These are phyloP conservation scores for Drosophila ironensis DNA, from an alignment of 1,140 invertebrate genomes.

Conservation along the genomic window DNA sequence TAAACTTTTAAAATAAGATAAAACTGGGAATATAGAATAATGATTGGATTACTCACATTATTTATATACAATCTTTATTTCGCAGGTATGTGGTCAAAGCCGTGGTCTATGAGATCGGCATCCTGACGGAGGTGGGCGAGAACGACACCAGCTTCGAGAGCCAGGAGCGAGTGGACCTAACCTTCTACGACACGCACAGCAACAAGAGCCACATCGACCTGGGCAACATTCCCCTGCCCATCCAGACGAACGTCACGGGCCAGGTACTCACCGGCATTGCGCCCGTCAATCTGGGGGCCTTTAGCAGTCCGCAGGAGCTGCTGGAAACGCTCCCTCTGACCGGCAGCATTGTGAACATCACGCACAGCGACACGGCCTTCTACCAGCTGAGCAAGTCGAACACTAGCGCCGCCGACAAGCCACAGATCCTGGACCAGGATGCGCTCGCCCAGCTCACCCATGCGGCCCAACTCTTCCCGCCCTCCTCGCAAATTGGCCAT, in stretches of 20 bases:
- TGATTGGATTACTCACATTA: not conserved
- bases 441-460: constrained; percentile 60
- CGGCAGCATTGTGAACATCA: constrained; percentile 81
- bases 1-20: no score
- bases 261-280: constrained; percentile 83
- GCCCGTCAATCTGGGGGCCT: constrained; percentile 82
- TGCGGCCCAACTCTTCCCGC: constrained; percentile 62
- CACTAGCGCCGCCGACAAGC: constrained; percentile 55
- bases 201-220: constrained; percentile 83
- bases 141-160: constrained; percentile 82
- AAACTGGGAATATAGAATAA: no score
- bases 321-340: constrained; percentile 74
- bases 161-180: constrained; percentile 83
- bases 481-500: constrained; percentile 15
- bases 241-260: constrained; percentile 83
- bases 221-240: constrained; percentile 83
- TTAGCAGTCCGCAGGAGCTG: constrained; percentile 73
- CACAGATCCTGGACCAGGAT: constrained; percentile 59
- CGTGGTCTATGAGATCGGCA: constrained; percentile 84
- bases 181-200: constrained; percentile 83
- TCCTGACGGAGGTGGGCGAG: constrained; percentile 83
- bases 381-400: constrained; percentile 74
- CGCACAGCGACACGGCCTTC: constrained; percentile 80
- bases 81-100: constrained; percentile 84
- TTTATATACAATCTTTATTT: no score